These are phyloP conservation scores for Macaca mulatta DNA, from an alignment of 2,113 vertebrate species.

Conservation along the genomic window DNA sequence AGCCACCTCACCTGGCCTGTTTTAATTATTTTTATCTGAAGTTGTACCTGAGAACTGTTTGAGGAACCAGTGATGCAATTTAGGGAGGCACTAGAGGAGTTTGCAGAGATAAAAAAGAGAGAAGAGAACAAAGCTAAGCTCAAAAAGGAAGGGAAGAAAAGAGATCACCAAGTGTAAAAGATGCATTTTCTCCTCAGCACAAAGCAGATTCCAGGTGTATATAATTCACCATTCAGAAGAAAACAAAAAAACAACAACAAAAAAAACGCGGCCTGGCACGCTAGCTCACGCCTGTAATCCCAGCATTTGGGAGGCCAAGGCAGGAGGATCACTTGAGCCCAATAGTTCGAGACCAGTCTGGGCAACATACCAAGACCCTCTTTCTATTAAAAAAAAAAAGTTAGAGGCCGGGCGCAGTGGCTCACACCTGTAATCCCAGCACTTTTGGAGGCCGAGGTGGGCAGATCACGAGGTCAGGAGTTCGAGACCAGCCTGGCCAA, in stretches of 20 bases:
- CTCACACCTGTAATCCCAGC: too few relatives aligned
- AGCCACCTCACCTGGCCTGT: too few relatives aligned
- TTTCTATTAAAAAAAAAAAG: too few relatives aligned
- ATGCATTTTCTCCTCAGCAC: neutral
- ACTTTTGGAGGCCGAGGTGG: too few relatives aligned
- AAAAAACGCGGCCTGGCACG: neutral
- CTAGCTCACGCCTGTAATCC: too few relatives aligned
- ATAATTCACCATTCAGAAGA: constrained; percentile 92
- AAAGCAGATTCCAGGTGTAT: constrained; percentile 90
- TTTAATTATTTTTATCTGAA: neutral
- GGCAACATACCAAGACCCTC: too few relatives aligned
- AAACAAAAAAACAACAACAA: neutral
- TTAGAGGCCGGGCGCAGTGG: too few relatives aligned
- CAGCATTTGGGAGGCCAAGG: too few relatives aligned
- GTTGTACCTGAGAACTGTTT: neutral
- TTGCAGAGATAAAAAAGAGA: neutral
- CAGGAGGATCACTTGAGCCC: too few relatives aligned
- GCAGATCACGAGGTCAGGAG: too few relatives aligned
- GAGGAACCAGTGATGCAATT: neutral
- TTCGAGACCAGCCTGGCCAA: too few relatives aligned
- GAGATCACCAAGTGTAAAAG: neutral
- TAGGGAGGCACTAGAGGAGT: neutral
- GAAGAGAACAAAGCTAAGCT: neutral
- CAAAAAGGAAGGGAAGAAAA: neutral
- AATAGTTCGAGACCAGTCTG: too few relatives aligned